Evolutionary conservation across 2,888 invertebrate genomes (phyloP).

Genomic region (Yponomeuta plumbellus): DNA sequence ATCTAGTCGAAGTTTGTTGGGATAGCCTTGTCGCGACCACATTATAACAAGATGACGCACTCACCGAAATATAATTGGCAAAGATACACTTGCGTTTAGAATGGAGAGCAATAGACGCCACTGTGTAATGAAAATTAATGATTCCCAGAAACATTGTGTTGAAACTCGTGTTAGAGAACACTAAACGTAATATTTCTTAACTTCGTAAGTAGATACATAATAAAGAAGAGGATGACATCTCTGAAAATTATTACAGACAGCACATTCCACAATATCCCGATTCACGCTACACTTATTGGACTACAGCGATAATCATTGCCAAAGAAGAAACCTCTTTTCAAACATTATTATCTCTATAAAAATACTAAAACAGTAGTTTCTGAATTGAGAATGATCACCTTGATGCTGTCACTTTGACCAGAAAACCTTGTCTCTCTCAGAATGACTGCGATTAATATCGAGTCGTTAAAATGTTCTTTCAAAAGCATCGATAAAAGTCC

Average conservation of each 20-base stretch:
- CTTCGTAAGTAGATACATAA: too few species aligned
- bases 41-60: slow-evolving; percentile 58
- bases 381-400: too few species aligned
- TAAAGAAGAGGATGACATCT: too few species aligned
- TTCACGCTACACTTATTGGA: too few species aligned
- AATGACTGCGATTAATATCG: neutral
- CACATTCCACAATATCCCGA: too few species aligned
- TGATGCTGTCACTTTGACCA: too few species aligned
- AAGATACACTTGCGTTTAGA: slow-evolving; percentile 24
- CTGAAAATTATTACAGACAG: too few species aligned
- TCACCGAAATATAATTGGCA: slow-evolving; percentile 53
- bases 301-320: too few species aligned
- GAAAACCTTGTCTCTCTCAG: too few species aligned
- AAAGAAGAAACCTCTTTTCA: too few species aligned
- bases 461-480: neutral
- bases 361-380: too few species aligned
- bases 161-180: slow-evolving; percentile 19
- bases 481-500: neutral
- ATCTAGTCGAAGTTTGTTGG: slow-evolving; percentile 35
- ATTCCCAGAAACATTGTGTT: neutral
- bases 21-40: slow-evolving; percentile 40
- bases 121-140: neutral
- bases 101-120: neutral
- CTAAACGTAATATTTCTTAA: slow-evolving; percentile 13
- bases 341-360: too few species aligned